Evolutionary conservation across 1,140 invertebrate species (phyloP), one percentile per base, ranked within the genome.

Genomic region (Neomicropteryx cornuta): DNA sequence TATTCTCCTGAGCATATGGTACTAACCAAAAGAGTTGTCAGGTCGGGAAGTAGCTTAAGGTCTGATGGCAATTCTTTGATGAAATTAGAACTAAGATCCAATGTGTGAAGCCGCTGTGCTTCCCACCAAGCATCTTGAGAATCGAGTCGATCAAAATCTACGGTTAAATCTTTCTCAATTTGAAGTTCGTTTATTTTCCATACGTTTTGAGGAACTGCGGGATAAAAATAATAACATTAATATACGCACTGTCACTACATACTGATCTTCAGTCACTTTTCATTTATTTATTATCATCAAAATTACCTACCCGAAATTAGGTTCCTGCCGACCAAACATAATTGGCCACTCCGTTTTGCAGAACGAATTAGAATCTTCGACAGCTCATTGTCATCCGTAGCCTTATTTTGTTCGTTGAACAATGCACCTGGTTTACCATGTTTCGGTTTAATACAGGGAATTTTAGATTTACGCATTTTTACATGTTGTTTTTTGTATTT

Each of bases 121-220:
- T 87, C 85, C 89, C 89, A 93, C 89, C 89, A 94, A 31, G 75
- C 72, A 39, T 75, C 72, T 28, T 71, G 66, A 22, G 74, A 71
- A 27, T 81, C 75, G 11, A 60, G 58, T 17, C 61, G 57, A 42
- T 77, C 70, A 45, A 81, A 76, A 51, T 86, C 80, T 5, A 83
- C 64, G 19, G 75, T 66, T 49, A 79, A 51, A 53, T 79, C 66
- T 62, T 81, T 64, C 52, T 76, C 70, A 44, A 45, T 20, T 54
- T 78, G 70, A 43, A 83, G 66, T 45, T 83, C 74, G 55, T 92
- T 83, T 46, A 93, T 77, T 46, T 71, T 75, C 77, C 85, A 92
- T 22, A 92, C 73, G 60, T 73, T 74, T 29, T 80, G 71, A 39
- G 89, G 89, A 44, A 92, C 87, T 91, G 38, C 22, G 51, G 49